phyloP scores from a whole-genome alignment of 2,888 invertebrate genomes.

The Gisinianus flammeolus region DNA sequence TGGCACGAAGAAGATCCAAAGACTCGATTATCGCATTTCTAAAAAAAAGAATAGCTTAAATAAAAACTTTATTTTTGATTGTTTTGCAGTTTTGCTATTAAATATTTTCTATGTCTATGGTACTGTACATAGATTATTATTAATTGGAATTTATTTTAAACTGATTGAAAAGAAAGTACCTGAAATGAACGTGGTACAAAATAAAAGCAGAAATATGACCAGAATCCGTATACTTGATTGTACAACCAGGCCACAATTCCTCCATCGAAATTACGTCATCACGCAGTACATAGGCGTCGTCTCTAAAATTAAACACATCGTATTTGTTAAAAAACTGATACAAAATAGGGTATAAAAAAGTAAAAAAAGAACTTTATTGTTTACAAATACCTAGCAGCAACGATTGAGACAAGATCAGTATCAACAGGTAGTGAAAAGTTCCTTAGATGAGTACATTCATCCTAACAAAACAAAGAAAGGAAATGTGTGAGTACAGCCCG shows the following conservation, averaged over 20 bases:
- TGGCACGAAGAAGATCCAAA: constrained; percentile 16
- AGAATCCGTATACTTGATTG: constrained; percentile 83
- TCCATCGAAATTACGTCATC: constrained; percentile 80
- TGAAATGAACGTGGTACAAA: constrained; percentile 83
- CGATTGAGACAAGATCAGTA: constrained; percentile 85
- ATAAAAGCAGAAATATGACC: constrained; percentile 91
- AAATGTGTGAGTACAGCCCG: no score
- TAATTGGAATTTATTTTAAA: neutral
- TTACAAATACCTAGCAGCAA: constrained; percentile 73
- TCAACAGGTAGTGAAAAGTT: constrained; percentile 87
- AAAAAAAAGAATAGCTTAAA: neutral
- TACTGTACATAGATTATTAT: neutral
- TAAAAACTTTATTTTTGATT: neutral
- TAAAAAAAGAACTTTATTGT: no score
- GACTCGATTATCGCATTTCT: constrained; percentile 36
- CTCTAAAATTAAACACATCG: constrained; percentile 33
- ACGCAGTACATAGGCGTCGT: constrained; percentile 77
- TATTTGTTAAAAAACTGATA: neutral
- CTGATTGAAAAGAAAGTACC: no score
- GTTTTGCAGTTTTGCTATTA: no score
- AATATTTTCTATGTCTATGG: neutral
- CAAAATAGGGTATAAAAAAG: neutral
- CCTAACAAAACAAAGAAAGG: no score
- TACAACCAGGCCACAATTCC: constrained; percentile 91
- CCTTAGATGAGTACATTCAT: constrained; percentile 95